phyloP scores from a whole-genome alignment of 2,113 vertebrate species.

The Mobula hypostoma region DNA sequence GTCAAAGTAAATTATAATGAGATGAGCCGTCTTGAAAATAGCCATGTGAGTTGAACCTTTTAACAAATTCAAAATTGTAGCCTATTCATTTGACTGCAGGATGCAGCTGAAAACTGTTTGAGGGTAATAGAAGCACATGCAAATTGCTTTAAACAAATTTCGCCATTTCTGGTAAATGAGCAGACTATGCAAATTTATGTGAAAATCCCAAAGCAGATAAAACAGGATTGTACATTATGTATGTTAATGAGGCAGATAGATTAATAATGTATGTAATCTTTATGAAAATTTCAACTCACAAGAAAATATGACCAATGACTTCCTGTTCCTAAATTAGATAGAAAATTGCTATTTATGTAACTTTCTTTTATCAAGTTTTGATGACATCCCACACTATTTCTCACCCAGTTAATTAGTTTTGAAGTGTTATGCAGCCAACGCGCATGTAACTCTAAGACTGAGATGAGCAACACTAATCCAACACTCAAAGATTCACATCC shows the following conservation, averaged over 20 bases:
- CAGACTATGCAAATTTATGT: neutral
- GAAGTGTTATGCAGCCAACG: neutral
- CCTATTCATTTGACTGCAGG: neutral
- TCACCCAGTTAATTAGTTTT: neutral
- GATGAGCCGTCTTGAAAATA: neutral
- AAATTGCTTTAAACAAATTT: neutral
- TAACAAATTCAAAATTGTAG: neutral
- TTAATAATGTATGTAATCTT: neutral
- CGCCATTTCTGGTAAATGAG: neutral
- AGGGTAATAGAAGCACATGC: neutral
- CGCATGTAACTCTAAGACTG: neutral
- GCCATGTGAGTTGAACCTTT: neutral
- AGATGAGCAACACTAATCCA: neutral
- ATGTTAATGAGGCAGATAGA: neutral
- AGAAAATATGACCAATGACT: neutral
- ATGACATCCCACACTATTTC: neutral
- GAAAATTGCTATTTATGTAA: neutral
- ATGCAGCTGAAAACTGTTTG: neutral
- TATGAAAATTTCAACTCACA: neutral
- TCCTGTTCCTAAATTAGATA: neutral
- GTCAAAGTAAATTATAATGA: neutral
- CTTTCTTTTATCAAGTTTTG: conserved; percentile 9
- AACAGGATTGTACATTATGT: neutral
- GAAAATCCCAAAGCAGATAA: neutral
- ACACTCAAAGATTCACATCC: no score